phyloP scores from a whole-genome alignment of 2,888 invertebrate genomes.

The Troides oblongomaculatus region DNA sequence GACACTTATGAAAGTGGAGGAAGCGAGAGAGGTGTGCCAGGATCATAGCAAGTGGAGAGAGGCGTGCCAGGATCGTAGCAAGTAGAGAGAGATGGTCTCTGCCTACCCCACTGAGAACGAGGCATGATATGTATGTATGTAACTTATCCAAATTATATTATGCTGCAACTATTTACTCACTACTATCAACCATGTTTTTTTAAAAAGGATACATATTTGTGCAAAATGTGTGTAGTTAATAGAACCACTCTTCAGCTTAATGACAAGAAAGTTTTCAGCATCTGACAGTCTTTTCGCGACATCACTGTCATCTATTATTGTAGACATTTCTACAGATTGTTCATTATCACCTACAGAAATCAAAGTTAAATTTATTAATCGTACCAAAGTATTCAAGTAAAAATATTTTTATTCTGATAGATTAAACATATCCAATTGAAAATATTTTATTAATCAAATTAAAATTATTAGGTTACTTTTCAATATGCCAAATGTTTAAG shows the following conservation, averaged over 20 bases:
- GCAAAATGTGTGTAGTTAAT: constrained; percentile 88
- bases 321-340: constrained; percentile 82
- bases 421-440: too few relatives aligned
- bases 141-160: too few relatives aligned
- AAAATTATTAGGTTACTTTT: not conserved
- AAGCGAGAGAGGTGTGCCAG: too few relatives aligned
- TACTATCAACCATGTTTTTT: not conserved
- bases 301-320: constrained; percentile 80
- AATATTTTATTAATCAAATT: not conserved
- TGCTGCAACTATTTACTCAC: not conserved
- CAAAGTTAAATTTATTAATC: not conserved
- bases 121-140: too few relatives aligned
- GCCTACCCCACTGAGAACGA: too few relatives aligned
- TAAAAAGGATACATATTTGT: constrained; percentile 90
- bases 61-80: too few relatives aligned
- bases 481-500: not conserved
- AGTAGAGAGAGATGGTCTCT: too few relatives aligned
- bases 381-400: too few relatives aligned
- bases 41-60: too few relatives aligned
- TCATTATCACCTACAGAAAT: constrained; percentile 85
- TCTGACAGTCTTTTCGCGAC: constrained; percentile 81
- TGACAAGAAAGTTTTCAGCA: constrained; percentile 85
- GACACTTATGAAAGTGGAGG: too few relatives aligned
- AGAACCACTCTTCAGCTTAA: constrained; percentile 87
- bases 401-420: too few relatives aligned